Evolutionary conservation across 2,113 vertebrate species (phyloP).

Genomic region (Gallinago media): DNA sequence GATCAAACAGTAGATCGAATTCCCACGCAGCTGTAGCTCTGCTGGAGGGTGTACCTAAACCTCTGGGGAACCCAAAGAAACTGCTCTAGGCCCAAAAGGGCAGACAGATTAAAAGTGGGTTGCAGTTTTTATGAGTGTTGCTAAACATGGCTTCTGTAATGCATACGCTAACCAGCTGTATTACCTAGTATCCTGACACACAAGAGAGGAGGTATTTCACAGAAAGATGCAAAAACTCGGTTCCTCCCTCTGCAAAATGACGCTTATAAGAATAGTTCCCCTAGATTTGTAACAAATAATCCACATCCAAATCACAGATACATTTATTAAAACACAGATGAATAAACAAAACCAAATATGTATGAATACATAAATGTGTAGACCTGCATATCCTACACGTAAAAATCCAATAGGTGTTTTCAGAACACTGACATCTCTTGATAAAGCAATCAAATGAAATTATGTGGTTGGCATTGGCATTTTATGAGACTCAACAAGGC

Average conservation of each 20-base stretch:
- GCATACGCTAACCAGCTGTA: not conserved
- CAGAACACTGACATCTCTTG: not conserved
- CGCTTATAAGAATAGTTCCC: not conserved
- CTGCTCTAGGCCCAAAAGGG: not conserved
- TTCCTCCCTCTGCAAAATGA: not conserved
- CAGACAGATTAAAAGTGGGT: not conserved
- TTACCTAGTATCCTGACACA: not conserved
- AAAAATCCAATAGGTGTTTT: not conserved
- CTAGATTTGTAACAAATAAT: not conserved
- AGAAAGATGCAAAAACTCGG: not conserved
- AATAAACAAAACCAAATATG: not conserved
- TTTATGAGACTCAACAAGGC: not conserved
- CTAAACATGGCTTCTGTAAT: not conserved
- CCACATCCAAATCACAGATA: not conserved
- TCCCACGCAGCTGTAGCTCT: not conserved
- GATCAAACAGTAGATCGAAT: not conserved
- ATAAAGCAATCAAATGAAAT: not conserved
- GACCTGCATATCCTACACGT: not conserved
- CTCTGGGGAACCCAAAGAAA: not conserved
- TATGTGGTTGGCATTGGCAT: not conserved
- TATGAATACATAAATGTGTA: not conserved
- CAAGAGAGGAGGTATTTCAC: not conserved
- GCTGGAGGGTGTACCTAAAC: not conserved
- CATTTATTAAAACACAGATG: not conserved
- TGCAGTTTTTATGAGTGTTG: not conserved